Conservation (phyloP, 2,888 invertebrate genomes). For the Andrena marginata region DNA sequence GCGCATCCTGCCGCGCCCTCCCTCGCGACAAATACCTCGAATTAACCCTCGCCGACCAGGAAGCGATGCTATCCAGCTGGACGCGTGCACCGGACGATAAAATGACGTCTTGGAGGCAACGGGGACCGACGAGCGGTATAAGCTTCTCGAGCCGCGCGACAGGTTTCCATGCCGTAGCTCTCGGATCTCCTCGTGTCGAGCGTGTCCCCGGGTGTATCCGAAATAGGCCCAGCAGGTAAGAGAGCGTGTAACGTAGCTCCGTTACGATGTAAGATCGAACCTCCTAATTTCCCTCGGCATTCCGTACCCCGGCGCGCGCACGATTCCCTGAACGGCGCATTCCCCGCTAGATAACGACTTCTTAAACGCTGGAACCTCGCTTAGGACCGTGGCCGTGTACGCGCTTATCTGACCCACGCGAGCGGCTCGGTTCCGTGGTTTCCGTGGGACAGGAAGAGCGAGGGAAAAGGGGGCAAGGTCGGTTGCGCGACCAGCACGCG, state of each 20-base stretch:
- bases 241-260: neutral
- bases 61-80: conserved; percentile 12
- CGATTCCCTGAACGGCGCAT: conserved; percentile 7
- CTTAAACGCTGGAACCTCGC: conserved; percentile 2
- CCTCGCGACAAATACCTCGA: conserved; percentile 48
- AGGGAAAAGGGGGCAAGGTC: neutral
- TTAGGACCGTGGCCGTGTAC: neutral
- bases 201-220: neutral
- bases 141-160: neutral
- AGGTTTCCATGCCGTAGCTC: neutral
- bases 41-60: conserved; percentile 30
- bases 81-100: neutral
- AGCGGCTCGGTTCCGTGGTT: neutral
- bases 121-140: neutral
- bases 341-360: conserved; percentile 32
- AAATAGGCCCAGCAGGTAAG: neutral
- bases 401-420: conserved; percentile 1
- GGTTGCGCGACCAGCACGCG: too few relatives aligned
- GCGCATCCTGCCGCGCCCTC: conserved; percentile 64
- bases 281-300: conserved; percentile 24
- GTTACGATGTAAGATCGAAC: neutral
- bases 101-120: neutral
- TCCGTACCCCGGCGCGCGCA: neutral
- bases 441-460: neutral
- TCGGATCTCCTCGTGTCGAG: neutral